These are phyloP conservation scores for Hippocampus zosterae DNA, from an alignment of 2,113 vertebrate species.

Conservation along the genomic window DNA sequence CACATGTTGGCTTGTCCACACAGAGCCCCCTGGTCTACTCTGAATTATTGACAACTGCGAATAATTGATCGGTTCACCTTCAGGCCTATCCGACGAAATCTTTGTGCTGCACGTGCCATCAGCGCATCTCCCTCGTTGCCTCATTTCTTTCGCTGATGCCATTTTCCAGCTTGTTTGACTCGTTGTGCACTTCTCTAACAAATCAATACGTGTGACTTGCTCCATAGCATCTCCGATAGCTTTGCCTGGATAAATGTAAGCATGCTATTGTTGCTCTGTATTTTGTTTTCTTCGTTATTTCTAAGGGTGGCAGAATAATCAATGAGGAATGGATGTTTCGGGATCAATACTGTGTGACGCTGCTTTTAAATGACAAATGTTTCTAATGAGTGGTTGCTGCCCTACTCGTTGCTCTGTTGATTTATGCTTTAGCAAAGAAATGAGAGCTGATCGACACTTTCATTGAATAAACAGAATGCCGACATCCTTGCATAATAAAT, in stretches of 20 bases:
- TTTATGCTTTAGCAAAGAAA: not conserved
- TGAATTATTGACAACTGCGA: constrained; percentile 72
- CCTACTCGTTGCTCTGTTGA: not conserved
- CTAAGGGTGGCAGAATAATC: not conserved
- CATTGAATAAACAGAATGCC: not conserved
- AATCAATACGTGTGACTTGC: not conserved
- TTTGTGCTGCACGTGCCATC: constrained; percentile 52
- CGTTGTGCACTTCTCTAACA: not conserved
- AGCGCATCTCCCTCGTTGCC: constrained; percentile 31
- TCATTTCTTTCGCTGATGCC: constrained; percentile 10
- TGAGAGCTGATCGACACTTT: not conserved
- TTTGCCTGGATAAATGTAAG: not conserved
- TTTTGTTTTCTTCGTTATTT: not conserved
- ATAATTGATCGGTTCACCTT: constrained; percentile 77
- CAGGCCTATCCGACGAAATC: constrained; percentile 62
- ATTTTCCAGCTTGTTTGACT: constrained; percentile 1
- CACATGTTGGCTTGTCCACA: constrained; percentile 25
- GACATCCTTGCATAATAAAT: not conserved
- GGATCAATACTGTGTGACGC: no score
- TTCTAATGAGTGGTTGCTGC: not conserved
- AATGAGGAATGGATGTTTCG: not conserved
- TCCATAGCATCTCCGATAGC: not conserved
- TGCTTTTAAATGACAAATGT: no score
- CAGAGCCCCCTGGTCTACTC: constrained; percentile 49
- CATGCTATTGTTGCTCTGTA: not conserved